Evolutionary conservation across 1,140 invertebrate species (phyloP).

Genomic region (Monomorium pharaonis): DNA sequence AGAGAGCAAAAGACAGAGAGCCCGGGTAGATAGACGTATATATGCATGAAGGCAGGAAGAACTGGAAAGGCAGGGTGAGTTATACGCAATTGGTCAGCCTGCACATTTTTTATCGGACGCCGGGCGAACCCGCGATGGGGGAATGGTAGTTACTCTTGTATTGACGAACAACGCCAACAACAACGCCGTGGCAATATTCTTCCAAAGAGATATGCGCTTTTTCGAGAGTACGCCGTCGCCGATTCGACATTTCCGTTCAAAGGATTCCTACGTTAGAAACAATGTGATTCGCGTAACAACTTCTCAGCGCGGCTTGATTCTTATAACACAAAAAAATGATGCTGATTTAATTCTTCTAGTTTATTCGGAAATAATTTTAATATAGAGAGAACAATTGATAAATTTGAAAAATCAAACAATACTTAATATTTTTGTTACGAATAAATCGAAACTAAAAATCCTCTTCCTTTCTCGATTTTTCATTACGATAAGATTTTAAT

Average conservation of each 20-base stretch:
- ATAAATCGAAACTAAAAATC: neutral
- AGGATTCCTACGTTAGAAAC: neutral
- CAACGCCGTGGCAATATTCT: slow-evolving; percentile 57
- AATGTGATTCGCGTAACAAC: neutral
- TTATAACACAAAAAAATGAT: neutral
- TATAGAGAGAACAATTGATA: neutral
- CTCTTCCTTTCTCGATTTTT: neutral
- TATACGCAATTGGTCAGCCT: slow-evolving; percentile 83
- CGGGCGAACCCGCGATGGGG: slow-evolving; percentile 68
- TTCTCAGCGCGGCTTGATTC: neutral
- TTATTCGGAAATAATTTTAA: neutral
- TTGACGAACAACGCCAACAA: slow-evolving; percentile 65
- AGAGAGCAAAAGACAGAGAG: slow-evolving; percentile 40
- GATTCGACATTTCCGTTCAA: slow-evolving; percentile 49
- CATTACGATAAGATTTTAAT: neutral
- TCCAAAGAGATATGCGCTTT: slow-evolving; percentile 38
- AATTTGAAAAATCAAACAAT: neutral
- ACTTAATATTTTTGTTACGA: neutral
- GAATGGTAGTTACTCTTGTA: slow-evolving; percentile 74
- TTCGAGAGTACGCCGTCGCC: slow-evolving; percentile 46
- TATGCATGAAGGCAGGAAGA: slow-evolving; percentile 73
- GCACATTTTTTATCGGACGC: slow-evolving; percentile 79
- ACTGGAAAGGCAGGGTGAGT: slow-evolving; percentile 79
- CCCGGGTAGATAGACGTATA: slow-evolving; percentile 70
- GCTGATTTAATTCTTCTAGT: neutral